Evolutionary conservation across 1,140 invertebrate genomes (phyloP), one percentile per base, ranked within the genome.

Genomic region (Chelonus insularis): DNA sequence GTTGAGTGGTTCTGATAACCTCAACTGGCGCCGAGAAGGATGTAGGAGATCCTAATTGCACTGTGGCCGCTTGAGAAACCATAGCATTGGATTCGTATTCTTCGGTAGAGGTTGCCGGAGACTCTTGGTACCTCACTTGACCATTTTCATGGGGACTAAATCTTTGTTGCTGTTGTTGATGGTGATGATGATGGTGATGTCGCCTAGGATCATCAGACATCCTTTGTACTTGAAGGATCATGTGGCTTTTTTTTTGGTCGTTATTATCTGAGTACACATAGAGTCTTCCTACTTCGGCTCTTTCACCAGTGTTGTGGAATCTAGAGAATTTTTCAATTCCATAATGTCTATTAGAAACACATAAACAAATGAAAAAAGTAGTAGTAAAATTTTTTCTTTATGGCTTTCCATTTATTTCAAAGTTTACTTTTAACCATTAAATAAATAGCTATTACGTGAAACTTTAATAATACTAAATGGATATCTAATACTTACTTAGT

Each of bases 21-120:
- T 68, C 71, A 9, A 75, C 68, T 20, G 77, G 72, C 23, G 76
- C 71, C 0, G 75, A 72, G 60, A 77, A 78, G 2, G 74, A 56
- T 2, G 72, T 68, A 29, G 78, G 67, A 4, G 79, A 74, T 16
- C 60, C 56, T 0, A 72, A 57, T 16, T 77, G 68, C 0, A 75
- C 67, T 2, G 56, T 60, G 29, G 61, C 41, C 52, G 65, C 4
- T 16, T 72, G 68, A 0, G 69, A 58, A 0, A 72, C 71, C 37
- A 78, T 67, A 3, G 72, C 21, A 0, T 71, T 63, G 0, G 62
- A 5, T 8, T 78, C 76, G 48, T 78, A 79, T 0, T 72, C 73
- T 6, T 80, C 78, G 7, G 51, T 12, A 0, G 59, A 11, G 9
- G 61, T 32, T 18, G 64, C 48, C 2, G 79, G 77, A 1, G 79